Conservation (phyloP, 1,140 invertebrate genomes). For the Belonocnema kinseyi region DNA sequence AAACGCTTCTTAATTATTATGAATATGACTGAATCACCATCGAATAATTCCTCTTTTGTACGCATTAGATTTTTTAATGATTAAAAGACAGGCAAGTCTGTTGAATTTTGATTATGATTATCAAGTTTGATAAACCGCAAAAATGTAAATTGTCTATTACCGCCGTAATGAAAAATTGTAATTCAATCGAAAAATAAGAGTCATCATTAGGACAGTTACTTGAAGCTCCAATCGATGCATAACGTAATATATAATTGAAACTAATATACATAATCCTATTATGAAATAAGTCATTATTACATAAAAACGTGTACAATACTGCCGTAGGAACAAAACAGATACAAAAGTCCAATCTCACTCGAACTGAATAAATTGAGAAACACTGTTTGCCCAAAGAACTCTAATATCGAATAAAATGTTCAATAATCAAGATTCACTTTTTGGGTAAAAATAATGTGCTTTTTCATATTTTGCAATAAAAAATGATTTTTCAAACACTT, state of each 20-base stretch:
- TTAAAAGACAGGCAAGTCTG: constrained; percentile 8
- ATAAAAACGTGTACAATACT: background rate
- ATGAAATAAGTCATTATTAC: background rate
- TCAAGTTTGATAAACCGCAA: background rate
- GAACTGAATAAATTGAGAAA: too few relatives aligned
- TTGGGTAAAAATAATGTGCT: too few relatives aligned
- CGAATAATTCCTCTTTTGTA: background rate
- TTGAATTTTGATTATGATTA: background rate
- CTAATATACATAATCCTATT: background rate
- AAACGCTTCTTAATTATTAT: too few relatives aligned
- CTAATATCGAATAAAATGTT: too few relatives aligned
- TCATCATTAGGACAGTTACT: background rate
- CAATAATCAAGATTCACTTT: too few relatives aligned
- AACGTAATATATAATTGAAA: background rate
- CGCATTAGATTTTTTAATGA: background rate
- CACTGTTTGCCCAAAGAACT: too few relatives aligned
- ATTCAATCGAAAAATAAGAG: background rate
- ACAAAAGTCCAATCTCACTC: too few relatives aligned
- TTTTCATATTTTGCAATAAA: too few relatives aligned
- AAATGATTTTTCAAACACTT: too few relatives aligned
- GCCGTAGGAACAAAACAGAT: too few relatives aligned
- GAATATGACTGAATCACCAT: too few relatives aligned
- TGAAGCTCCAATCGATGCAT: background rate
- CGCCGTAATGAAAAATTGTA: too few relatives aligned
- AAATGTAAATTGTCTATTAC: constrained; percentile 13